phyloP scores from a whole-genome alignment of 2,888 invertebrate species.

The Muscina levida region DNA sequence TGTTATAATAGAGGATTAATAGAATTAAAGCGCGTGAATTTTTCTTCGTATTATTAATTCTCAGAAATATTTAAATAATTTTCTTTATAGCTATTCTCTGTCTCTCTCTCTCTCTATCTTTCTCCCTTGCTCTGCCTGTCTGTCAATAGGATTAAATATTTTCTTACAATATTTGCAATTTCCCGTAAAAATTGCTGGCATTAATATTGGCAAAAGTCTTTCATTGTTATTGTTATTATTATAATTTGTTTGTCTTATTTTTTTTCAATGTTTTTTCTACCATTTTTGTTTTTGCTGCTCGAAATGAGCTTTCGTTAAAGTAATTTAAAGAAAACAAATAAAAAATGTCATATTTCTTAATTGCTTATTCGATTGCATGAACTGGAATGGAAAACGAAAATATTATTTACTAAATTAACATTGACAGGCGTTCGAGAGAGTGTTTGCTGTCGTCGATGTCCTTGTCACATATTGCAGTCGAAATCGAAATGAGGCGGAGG shows the following conservation, averaged over 20 bases:
- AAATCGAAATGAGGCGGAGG: no score
- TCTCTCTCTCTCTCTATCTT: neutral
- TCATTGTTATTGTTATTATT: constrained; percentile 9
- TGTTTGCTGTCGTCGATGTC: constrained; percentile 23
- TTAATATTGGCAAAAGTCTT: neutral
- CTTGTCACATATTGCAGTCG: constrained; percentile 44
- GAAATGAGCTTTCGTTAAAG: neutral
- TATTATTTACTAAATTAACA: constrained; percentile 45
- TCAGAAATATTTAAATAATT: neutral
- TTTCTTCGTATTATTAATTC: no score
- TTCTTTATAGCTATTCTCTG: neutral
- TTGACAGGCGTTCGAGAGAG: constrained; percentile 21
- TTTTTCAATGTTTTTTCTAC: neutral
- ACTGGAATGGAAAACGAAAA: neutral
- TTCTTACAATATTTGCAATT: neutral
- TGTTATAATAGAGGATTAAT: no score
- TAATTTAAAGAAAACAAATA: constrained; percentile 19
- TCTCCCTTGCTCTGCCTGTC: neutral
- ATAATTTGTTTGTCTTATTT: no score
- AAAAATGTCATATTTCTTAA: neutral
- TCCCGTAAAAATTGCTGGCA: neutral
- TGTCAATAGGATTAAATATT: neutral
- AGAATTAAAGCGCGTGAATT: no score
- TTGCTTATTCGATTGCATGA: constrained; percentile 18
- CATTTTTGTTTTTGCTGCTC: neutral